Evolutionary conservation across 1,140 invertebrate genomes (phyloP).

Genomic region (Venturia canescens): DNA sequence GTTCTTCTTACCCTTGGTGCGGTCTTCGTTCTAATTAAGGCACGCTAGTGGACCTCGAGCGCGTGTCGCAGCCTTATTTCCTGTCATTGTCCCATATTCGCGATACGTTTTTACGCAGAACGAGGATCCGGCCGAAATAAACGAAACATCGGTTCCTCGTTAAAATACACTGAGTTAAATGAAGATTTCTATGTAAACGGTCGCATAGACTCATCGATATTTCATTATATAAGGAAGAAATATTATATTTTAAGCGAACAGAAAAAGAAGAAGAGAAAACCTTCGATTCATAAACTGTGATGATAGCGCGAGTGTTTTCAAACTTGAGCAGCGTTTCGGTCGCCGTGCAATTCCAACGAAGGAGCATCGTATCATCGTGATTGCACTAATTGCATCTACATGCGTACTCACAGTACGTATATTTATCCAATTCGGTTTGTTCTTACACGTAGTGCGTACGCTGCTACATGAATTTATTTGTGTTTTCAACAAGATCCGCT

Average conservation of each 20-base stretch:
- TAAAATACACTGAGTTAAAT: neutral
- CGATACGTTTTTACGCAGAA: conserved; percentile 13
- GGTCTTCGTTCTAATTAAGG: conserved; percentile 62
- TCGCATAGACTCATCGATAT: neutral
- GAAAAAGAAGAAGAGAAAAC: neutral
- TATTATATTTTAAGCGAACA: neutral
- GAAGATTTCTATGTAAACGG: neutral
- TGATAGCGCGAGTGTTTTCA: conserved; percentile 28
- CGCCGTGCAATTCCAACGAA: neutral
- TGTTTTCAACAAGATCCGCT: neutral
- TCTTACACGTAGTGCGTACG: neutral
- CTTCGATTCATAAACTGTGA: conserved; percentile 9
- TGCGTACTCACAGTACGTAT: conserved; percentile 42
- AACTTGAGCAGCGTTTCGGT: neutral
- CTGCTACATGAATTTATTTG: neutral
- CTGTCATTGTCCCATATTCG: conserved; percentile 47
- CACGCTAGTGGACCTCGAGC: conserved; percentile 46
- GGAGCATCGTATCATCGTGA: conserved; percentile 3
- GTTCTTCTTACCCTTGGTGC: conserved; percentile 58
- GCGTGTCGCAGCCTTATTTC: conserved; percentile 45
- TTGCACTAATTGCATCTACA: conserved; percentile 27
- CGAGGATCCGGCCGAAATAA: conserved; percentile 26
- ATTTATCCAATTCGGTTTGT: conserved; percentile 10
- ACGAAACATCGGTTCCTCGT: neutral
- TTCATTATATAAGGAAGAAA: neutral